phyloP scores from a whole-genome alignment of 2,888 invertebrate genomes.

The Elegia similella region DNA sequence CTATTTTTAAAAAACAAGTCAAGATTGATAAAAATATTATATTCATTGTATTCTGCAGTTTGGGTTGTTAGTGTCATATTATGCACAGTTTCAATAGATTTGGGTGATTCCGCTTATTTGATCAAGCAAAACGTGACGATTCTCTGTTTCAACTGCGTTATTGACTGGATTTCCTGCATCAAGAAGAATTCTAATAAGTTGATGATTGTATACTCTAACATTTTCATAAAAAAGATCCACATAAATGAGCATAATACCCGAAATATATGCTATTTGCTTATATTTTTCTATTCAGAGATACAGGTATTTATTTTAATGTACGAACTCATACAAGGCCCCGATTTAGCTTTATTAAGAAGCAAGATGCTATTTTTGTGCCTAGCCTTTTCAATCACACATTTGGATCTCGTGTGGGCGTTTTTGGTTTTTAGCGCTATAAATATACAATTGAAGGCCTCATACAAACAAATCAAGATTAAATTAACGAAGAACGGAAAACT shows the following conservation, averaged over 20 bases:
- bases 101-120: neutral
- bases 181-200: neutral
- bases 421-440: constrained; percentile 17
- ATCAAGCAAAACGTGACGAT: neutral
- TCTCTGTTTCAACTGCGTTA: neutral
- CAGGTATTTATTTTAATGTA: neutral
- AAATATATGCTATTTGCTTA: neutral
- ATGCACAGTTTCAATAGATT: neutral
- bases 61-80: neutral
- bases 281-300: neutral
- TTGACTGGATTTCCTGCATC: neutral
- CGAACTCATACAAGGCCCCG: too few relatives aligned
- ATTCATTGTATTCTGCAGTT: too few relatives aligned
- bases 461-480: constrained; percentile 16
- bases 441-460: constrained; percentile 14
- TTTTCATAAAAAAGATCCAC: neutral
- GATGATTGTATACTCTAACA: neutral
- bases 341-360: too few relatives aligned
- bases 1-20: neutral
- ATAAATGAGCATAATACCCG: neutral
- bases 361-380: constrained; percentile 10
- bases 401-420: constrained; percentile 21
- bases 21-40: too few relatives aligned
- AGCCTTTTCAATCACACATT: neutral
- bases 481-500: neutral